Percentiles rank a stretch among this genome's conserved stretches.
These are phyloP conservation scores for Oostethus manadensis DNA, from an alignment of 2,113 vertebrate species.

Conservation along the genomic window DNA sequence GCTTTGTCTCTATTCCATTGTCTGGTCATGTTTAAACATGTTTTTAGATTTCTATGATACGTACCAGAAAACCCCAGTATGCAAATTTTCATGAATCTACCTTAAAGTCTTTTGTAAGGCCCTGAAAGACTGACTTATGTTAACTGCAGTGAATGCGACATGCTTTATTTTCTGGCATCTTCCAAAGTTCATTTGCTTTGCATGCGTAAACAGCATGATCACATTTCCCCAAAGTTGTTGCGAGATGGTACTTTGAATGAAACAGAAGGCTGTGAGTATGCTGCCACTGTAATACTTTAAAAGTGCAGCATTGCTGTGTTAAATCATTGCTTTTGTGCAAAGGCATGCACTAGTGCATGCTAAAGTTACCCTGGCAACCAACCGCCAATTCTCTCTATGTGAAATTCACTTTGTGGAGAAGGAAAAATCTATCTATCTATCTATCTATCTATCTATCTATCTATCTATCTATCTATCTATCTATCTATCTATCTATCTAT, in stretches of 20 bases:
- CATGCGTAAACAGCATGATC: neutral
- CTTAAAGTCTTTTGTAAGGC: neutral
- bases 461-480: no score
- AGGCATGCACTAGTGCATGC: neutral
- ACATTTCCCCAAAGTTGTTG: neutral
- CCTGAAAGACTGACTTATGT: neutral
- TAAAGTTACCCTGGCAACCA: slow-evolving; percentile 2
- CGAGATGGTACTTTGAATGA: neutral
- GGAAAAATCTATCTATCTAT: no score
- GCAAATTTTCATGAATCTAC: neutral
- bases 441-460: no score
- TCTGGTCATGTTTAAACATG: neutral
- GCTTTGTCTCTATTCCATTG: neutral
- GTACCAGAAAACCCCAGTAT: neutral
- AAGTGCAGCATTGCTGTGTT: neutral
- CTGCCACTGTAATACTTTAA: neutral
- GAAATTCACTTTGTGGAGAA: neutral
- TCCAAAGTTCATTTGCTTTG: neutral
- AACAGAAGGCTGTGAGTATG: neutral
- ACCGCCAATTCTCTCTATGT: neutral
- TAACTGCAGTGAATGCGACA: neutral
- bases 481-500: no score
- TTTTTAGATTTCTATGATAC: neutral
- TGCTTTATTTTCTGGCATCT: neutral
- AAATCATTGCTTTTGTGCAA: slow-evolving; percentile 3